Conservation (phyloP, 2,113 vertebrate species). For the Cromileptes altivelis region DNA sequence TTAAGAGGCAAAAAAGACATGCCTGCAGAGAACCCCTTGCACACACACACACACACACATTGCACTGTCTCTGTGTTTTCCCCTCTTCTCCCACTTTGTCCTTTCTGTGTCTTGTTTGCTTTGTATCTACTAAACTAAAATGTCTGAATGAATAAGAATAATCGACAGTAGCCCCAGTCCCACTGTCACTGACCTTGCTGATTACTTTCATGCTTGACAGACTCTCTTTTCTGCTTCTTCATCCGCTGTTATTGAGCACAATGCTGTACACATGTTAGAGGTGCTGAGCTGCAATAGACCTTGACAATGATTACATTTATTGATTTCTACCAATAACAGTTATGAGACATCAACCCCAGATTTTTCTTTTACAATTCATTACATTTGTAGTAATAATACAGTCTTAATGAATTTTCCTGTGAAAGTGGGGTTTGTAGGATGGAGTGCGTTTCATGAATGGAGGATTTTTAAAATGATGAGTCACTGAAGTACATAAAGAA, state of each 20-base stretch:
- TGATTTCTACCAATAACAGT: constrained; percentile 52
- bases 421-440: constrained; percentile 1
- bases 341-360: constrained; percentile 5
- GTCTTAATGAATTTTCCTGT: constrained; percentile 4
- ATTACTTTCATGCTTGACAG: constrained; percentile 68
- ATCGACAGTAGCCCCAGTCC: constrained; percentile 53
- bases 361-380: constrained; percentile 22
- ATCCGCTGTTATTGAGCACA: constrained; percentile 34
- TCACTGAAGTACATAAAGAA: constrained; percentile 25
- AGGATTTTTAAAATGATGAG: constrained; percentile 31
- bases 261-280: constrained; percentile 6
- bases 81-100: constrained; percentile 26
- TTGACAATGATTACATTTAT: constrained; percentile 42
- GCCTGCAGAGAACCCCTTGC: constrained; percentile 11
- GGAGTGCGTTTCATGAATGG: constrained; percentile 10
- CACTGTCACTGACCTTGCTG: constrained; percentile 62
- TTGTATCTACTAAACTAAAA: constrained; percentile 51
- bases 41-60: neutral
- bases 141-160: constrained; percentile 59
- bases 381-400: neutral
- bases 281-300: constrained; percentile 26
- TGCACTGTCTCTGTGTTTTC: neutral
- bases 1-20: constrained; percentile 14
- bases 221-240: constrained; percentile 41
- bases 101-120: constrained; percentile 55